Evolutionary conservation across 2,797 vertebrate genomes (phyloP), one percentile per base, ranked within the genome.

Genomic region (Sciaenops ocellatus): DNA sequence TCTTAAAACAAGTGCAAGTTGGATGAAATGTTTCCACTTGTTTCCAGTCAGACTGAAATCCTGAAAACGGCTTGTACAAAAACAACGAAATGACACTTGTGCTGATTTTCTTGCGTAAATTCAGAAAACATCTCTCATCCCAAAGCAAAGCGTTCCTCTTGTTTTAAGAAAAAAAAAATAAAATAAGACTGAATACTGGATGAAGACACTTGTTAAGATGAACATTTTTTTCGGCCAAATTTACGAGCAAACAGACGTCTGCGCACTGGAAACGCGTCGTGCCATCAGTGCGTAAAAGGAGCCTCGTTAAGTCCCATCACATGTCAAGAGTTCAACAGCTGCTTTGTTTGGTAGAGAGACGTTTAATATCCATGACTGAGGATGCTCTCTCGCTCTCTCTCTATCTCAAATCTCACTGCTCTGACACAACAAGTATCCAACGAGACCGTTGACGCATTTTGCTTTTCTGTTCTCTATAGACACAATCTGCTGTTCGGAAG

Each of bases 301-400:
- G 76, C 76, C 76, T 85, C 74, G 57, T 87, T 75, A 17, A 63
- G 71, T 74, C 79, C 1, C 72, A 15, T 78, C 30, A 63, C 9
- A 56, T 66, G 87, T 89, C 83, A 89, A 38, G 78, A 90, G 87
- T 85, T 91, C 86, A 91, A 83, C 87, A 84, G 89, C 89, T 54
- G 86, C 85, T 89, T 82, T 85, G 83, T 89, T 82, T 28, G 77
- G 60, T 38, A 67, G 75, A 89, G 83, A 91, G 80, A 90, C 75
- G 50, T 66, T 81, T 60, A 44, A 78, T 7, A 38, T 3, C 76
- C 62, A 42, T 8, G 78, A 57, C 78, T 26, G 88, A 84, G 68
- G 85, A 85, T 51, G 70, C 62, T 76, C 78, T 41, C 76, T 60
- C 71, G 56, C 34, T 38, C 60, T 67, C 59, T 70, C 68, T 47